These are phyloP conservation scores for Rhagologus leucostigma DNA, from an alignment of 2,113 vertebrate genomes.

Conservation along the genomic window DNA sequence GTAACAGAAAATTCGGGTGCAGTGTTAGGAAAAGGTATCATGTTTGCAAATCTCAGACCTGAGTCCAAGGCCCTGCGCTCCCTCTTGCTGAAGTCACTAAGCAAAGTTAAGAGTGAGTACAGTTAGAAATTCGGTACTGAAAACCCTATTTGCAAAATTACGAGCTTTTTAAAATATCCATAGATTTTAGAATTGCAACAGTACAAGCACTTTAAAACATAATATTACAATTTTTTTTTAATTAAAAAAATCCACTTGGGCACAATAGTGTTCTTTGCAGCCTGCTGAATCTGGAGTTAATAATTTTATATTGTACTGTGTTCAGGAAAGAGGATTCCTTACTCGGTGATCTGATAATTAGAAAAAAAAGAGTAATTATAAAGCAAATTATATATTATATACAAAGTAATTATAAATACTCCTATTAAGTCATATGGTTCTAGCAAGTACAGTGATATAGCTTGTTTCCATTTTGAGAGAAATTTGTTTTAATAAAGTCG, in stretches of 20 bases:
- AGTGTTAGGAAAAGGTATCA: not conserved
- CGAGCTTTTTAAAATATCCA: not conserved
- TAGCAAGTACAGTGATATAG: not conserved
- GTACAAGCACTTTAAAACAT: not conserved
- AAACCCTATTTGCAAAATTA: not conserved
- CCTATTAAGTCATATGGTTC: not conserved
- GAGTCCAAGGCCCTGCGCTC: not conserved
- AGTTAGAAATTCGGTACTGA: not conserved
- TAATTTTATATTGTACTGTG: not conserved
- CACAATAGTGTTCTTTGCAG: not conserved
- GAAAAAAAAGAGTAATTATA: not conserved
- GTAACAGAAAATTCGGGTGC: not conserved
- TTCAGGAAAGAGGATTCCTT: not conserved
- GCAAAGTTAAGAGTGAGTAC: not conserved
- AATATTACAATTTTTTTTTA: not conserved
- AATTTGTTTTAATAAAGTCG: slow-evolving; percentile 14
- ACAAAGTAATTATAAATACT: not conserved
- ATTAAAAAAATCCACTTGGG: not conserved
- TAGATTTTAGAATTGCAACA: not conserved
- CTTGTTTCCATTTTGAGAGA: not conserved
- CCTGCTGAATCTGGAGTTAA: not conserved
- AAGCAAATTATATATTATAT: not conserved
- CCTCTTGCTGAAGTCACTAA: not conserved
- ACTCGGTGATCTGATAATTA: not conserved
- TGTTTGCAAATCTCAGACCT: not conserved